Percentiles rank a stretch among this genome's conserved stretches.
These are phyloP conservation scores for Delichon dasypus DNA, from an alignment of 2,797 vertebrate species.

Conservation along the genomic window DNA sequence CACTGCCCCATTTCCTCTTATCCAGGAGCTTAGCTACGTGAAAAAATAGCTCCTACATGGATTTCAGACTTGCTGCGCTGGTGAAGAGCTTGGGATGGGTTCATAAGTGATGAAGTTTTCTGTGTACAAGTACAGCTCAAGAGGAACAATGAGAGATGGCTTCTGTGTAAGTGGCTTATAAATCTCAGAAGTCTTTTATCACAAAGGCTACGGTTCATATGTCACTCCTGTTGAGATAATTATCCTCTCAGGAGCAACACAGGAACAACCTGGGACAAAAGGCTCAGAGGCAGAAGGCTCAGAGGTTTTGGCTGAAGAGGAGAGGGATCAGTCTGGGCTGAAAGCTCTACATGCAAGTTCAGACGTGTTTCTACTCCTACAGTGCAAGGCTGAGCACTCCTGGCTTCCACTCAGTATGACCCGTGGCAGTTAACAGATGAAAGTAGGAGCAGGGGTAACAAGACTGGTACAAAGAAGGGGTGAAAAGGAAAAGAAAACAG, in stretches of 20 bases:
- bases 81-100: neutral
- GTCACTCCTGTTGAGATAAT: neutral
- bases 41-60: neutral
- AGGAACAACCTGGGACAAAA: neutral
- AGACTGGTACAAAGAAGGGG: neutral
- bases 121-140: neutral
- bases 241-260: neutral
- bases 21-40: neutral
- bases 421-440: neutral
- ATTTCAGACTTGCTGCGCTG: neutral
- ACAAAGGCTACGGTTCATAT: neutral
- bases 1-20: neutral
- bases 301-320: neutral
- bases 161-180: neutral
- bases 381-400: neutral
- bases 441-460: neutral
- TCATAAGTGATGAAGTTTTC: neutral
- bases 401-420: neutral
- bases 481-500: neutral
- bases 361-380: neutral
- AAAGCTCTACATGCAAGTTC: neutral
- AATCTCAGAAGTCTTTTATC: neutral
- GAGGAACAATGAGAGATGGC: neutral
- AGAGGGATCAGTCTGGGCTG: neutral
- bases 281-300: neutral